These are phyloP conservation scores for Sinelater perroti DNA, from an alignment of 2,888 invertebrate species.

Conservation along the genomic window DNA sequence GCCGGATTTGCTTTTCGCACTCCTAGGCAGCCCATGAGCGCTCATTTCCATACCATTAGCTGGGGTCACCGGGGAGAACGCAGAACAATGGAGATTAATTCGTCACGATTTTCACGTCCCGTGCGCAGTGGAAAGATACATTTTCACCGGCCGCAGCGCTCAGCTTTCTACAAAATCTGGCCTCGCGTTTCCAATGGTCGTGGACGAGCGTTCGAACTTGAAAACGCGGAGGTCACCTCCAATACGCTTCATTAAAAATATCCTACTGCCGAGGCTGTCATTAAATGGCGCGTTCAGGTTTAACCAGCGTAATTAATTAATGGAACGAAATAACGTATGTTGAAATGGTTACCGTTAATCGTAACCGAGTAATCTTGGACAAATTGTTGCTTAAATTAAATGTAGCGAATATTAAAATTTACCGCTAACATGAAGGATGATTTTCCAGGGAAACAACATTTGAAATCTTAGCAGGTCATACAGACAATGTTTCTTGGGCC, in stretches of 20 bases:
- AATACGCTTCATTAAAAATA: slow-evolving; percentile 6
- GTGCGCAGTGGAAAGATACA: slow-evolving; percentile 3
- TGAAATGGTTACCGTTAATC: no score
- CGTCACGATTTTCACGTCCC: slow-evolving; percentile 9
- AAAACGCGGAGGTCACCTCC: slow-evolving; percentile 8
- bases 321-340: slow-evolving; percentile 8
- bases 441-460: no score
- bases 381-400: no score
- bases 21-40: not conserved
- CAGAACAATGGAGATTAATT: not conserved
- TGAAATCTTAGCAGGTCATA: no score
- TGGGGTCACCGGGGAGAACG: not conserved
- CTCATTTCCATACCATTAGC: not conserved
- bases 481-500: no score
- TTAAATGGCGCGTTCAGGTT: slow-evolving; percentile 2
- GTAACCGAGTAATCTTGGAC: no score
- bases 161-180: not conserved
- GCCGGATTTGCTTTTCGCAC: not conserved
- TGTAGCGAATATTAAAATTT: no score
- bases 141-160: slow-evolving; percentile 9
- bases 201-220: not conserved
- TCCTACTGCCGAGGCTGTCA: not conserved
- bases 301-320: slow-evolving; percentile 11
- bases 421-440: no score
- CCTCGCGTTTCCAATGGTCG: not conserved